Evolutionary conservation across 2,888 invertebrate genomes (phyloP).

Genomic region (Drosophila lacicola): DNA sequence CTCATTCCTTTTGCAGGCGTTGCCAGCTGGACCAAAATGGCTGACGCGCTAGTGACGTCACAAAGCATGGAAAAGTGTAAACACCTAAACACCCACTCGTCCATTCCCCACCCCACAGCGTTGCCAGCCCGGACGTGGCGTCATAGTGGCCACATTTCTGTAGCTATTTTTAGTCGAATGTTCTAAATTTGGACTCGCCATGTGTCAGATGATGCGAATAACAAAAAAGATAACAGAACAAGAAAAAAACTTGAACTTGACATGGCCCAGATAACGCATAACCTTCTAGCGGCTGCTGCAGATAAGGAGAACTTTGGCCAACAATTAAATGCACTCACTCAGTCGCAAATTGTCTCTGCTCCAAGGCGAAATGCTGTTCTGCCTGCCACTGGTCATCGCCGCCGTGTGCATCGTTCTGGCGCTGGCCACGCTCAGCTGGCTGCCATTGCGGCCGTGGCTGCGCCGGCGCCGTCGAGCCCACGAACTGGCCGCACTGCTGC

Average conservation of each 20-base stretch:
- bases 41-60: constrained; percentile 21
- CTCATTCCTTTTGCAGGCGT: constrained; percentile 4
- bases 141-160: constrained; percentile 24
- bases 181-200: constrained; percentile 30
- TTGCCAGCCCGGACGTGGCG: constrained; percentile 40
- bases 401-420: constrained; percentile 26
- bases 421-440: constrained; percentile 20
- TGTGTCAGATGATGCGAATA: constrained; percentile 19
- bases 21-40: constrained; percentile 9
- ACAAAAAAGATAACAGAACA: neutral
- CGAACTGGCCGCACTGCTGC: constrained; percentile 52
- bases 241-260: constrained; percentile 21
- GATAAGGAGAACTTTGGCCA: neutral
- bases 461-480: constrained; percentile 34
- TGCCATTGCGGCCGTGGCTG: constrained; percentile 21
- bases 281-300: constrained; percentile 6
- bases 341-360: neutral
- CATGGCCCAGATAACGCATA: constrained; percentile 17
- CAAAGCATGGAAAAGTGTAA: constrained; percentile 30
- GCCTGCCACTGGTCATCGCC: constrained; percentile 5
- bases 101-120: constrained; percentile 18
- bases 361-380: constrained; percentile 23
- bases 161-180: constrained; percentile 35
- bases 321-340: neutral
- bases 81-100: constrained; percentile 47